These are phyloP conservation scores for Nothobranchius kuhntae DNA, from an alignment of 2,113 vertebrate genomes.

Conservation along the genomic window DNA sequence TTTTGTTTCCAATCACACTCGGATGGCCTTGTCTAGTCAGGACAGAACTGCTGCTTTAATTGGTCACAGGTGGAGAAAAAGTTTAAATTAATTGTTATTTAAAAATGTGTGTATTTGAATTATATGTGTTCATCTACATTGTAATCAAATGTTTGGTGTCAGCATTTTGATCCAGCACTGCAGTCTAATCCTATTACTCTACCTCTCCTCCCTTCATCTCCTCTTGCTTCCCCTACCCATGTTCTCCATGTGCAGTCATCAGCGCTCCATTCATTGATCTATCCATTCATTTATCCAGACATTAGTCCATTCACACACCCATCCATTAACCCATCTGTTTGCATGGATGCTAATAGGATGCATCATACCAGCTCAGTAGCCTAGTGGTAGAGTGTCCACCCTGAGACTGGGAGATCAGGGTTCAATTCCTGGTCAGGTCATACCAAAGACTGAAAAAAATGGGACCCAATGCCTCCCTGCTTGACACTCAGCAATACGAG, in stretches of 20 bases:
- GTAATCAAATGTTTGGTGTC: conserved; percentile 53
- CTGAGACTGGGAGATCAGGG: no score
- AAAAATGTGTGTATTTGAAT: not conserved
- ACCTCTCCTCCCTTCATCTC: conserved; percentile 23
- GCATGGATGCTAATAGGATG: conserved; percentile 33
- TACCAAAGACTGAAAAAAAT: no score
- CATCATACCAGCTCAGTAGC: not conserved
- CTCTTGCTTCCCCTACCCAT: conserved; percentile 34
- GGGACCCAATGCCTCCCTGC: no score
- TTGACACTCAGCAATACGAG: no score
- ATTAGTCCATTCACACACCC: conserved; percentile 54
- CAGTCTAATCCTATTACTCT: conserved; percentile 59
- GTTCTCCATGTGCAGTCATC: conserved; percentile 59
- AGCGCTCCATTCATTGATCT: conserved; percentile 66
- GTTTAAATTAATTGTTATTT: not conserved
- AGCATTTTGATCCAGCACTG: conserved; percentile 45
- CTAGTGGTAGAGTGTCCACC: no score
- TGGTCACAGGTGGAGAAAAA: not conserved
- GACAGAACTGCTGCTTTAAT: conserved; percentile 9
- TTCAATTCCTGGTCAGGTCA: no score
- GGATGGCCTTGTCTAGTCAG: conserved; percentile 8
- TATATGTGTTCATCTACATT: conserved; percentile 11
- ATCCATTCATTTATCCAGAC: conserved; percentile 62
- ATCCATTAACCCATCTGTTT: conserved; percentile 54
- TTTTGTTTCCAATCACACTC: conserved; percentile 18